Percentiles rank a stretch among this genome's conserved stretches.
These are phyloP conservation scores for Sinella curviseta DNA, from an alignment of 1,140 invertebrate species.

Conservation along the genomic window DNA sequence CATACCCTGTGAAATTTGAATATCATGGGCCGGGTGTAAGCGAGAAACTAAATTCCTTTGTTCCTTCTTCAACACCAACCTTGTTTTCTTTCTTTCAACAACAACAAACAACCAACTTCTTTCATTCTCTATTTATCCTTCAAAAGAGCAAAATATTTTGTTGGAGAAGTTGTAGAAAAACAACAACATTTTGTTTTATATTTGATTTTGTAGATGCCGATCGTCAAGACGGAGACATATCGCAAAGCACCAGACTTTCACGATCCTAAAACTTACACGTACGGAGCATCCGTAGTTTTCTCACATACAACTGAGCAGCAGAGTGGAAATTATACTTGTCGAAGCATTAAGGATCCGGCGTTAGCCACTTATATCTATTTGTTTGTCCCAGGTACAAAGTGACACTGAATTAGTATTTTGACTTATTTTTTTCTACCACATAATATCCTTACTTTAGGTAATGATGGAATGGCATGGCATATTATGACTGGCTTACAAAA, in stretches of 20 bases:
- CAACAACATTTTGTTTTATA: not conserved
- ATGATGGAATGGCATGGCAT: too few species aligned
- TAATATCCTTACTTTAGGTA: too few species aligned
- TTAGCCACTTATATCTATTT: constrained; percentile 31
- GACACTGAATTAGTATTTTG: not conserved
- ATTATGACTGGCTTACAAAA: not conserved
- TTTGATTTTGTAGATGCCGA: constrained; percentile 1
- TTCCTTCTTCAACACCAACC: not conserved
- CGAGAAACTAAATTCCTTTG: not conserved
- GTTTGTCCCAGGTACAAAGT: constrained; percentile 37
- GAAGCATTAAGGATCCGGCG: constrained; percentile 28
- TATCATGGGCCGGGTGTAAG: constrained; percentile 39
- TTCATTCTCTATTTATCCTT: too few species aligned
- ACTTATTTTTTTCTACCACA: not conserved
- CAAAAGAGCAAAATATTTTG: too few species aligned
- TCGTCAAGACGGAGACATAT: constrained; percentile 36
- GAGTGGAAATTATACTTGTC: constrained; percentile 39
- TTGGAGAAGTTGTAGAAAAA: too few species aligned
- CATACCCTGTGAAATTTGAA: constrained; percentile 37
- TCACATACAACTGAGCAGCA: constrained; percentile 35
- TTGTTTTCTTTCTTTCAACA: not conserved
- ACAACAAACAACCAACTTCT: too few species aligned
- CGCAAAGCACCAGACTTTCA: constrained; percentile 31
- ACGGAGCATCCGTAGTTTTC: constrained; percentile 30
- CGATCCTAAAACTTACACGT: constrained; percentile 22